Conservation (phyloP, 2,797 vertebrate species). For the Kryptolebias ocellatus region DNA sequence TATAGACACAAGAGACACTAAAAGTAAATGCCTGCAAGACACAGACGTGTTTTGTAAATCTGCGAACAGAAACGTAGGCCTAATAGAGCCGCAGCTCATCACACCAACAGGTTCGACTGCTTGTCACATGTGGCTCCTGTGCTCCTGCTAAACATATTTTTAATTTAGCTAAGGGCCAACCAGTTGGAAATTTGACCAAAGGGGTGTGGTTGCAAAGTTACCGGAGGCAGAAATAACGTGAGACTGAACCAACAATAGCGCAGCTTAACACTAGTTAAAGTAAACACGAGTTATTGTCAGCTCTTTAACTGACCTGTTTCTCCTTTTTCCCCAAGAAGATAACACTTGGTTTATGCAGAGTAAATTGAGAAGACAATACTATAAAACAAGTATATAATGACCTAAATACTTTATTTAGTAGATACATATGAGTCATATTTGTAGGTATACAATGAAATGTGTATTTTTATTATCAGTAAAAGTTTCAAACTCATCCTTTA, state of each 20-base stretch:
- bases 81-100: neutral
- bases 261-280: neutral
- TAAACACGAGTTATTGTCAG: neutral
- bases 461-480: neutral
- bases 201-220: slow-evolving; percentile 46
- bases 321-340: slow-evolving; percentile 1
- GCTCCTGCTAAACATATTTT: slow-evolving; percentile 33
- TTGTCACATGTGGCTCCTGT: slow-evolving; percentile 29
- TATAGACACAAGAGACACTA: neutral
- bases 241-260: slow-evolving; percentile 17
- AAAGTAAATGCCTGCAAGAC: slow-evolving; percentile 1
- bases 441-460: neutral
- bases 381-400: neutral
- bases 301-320: slow-evolving; percentile 12
- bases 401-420: neutral
- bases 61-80: slow-evolving; percentile 1
- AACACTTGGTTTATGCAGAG: too few species aligned
- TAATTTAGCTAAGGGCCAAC: slow-evolving; percentile 18
- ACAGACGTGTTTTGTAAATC: slow-evolving; percentile 3
- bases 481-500: neutral
- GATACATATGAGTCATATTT: slow-evolving; percentile 3
- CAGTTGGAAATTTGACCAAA: slow-evolving; percentile 4
- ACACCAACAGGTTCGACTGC: slow-evolving; percentile 52
- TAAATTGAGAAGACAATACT: slow-evolving; percentile 13
- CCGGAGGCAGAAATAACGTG: slow-evolving; percentile 26